Evolutionary conservation across 2,797 vertebrate genomes (phyloP).

Genomic region (Acanthiza pusilla): DNA sequence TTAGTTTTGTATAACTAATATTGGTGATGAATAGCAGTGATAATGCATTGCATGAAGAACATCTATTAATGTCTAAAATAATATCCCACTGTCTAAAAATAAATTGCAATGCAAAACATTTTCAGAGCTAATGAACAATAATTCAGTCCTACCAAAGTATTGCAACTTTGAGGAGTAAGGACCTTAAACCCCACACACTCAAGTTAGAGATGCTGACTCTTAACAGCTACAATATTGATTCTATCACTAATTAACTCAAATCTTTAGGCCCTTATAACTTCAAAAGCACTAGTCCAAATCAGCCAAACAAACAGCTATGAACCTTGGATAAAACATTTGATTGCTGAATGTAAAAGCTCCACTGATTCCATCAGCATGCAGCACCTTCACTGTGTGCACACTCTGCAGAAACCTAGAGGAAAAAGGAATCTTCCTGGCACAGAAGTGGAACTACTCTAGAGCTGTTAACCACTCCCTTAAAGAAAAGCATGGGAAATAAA

Average conservation of each 20-base stretch:
- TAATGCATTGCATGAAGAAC: conserved; percentile 47
- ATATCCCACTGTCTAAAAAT: conserved; percentile 55
- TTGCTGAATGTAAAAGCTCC: neutral
- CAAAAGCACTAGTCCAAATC: neutral
- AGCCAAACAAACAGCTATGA: neutral
- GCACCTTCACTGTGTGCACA: neutral
- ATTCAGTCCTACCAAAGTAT: neutral
- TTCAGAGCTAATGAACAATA: conserved; percentile 44
- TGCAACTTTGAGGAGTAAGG: neutral
- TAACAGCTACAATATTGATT: neutral
- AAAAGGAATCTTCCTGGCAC: neutral
- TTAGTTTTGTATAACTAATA: conserved; percentile 70
- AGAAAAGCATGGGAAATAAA: neutral
- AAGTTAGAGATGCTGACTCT: neutral
- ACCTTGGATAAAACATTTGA: neutral
- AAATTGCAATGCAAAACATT: conserved; percentile 53
- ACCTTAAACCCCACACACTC: neutral
- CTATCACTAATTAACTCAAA: conserved; percentile 14
- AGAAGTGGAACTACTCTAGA: neutral
- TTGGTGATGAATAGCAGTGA: conserved; percentile 63
- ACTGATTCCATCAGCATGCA: neutral
- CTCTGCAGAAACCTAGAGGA: neutral
- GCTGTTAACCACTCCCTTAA: neutral
- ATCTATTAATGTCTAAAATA: conserved; percentile 52
- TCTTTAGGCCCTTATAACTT: neutral